Evolutionary conservation across 2,113 vertebrate species (phyloP).

Genomic region (Nycticryphes semicollaris): DNA sequence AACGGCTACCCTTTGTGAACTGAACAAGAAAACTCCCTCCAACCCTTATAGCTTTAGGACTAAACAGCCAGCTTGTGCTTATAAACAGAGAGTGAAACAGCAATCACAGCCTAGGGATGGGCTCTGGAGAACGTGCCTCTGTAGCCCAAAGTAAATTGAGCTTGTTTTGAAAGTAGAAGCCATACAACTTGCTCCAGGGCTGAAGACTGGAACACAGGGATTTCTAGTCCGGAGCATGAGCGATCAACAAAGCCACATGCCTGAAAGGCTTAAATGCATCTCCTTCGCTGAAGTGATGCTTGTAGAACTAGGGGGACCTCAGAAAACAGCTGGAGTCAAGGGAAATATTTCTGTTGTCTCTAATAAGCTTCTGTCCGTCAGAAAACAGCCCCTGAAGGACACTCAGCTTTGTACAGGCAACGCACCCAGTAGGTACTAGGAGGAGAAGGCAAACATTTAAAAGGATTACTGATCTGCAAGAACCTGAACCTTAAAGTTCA

Average conservation of each 20-base stretch:
- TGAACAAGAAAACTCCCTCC: neutral
- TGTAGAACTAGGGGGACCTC: neutral
- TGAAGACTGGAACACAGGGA: slow-evolving; percentile 33
- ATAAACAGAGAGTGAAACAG: slow-evolving; percentile 49
- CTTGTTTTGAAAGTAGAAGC: slow-evolving; percentile 60
- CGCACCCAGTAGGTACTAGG: neutral
- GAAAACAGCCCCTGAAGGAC: neutral
- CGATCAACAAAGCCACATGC: slow-evolving; percentile 16
- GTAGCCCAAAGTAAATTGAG: slow-evolving; percentile 45
- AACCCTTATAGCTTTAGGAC: slow-evolving; percentile 19
- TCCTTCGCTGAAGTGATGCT: neutral
- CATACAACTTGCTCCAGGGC: slow-evolving; percentile 45
- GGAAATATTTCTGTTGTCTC: neutral
- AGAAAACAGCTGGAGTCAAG: slow-evolving; percentile 1
- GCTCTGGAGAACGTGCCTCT: slow-evolving; percentile 42
- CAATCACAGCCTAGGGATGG: slow-evolving; percentile 34
- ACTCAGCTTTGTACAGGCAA: neutral
- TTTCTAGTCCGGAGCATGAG: slow-evolving; percentile 38
- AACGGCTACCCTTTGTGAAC: neutral
- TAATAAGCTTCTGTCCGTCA: neutral
- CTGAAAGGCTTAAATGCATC: slow-evolving; percentile 28
- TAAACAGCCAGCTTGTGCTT: slow-evolving; percentile 7
- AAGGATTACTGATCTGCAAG: neutral
- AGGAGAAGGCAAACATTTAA: neutral
- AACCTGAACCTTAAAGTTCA: neutral